Evolutionary conservation across 2,113 vertebrate species (phyloP).

Genomic region (Anhinga anhinga): DNA sequence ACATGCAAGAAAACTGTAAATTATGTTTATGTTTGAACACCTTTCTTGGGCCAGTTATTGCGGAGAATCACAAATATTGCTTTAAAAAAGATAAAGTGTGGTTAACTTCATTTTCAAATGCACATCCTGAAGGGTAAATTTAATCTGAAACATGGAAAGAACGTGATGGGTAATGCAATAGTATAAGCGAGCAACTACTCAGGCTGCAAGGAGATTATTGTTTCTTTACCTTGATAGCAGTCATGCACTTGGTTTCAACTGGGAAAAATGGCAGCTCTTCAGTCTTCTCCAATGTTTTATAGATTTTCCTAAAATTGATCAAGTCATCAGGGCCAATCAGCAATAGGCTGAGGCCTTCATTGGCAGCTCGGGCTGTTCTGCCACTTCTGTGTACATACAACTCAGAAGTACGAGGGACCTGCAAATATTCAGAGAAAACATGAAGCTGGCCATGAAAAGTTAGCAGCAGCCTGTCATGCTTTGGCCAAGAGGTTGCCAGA

Average conservation of each 20-base stretch:
- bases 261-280: conserved; percentile 91
- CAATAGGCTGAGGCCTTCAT: conserved; percentile 88
- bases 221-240: conserved; percentile 83
- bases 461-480: background rate
- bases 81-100: background rate
- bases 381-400: conserved; percentile 93
- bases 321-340: conserved; percentile 90
- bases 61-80: background rate
- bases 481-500: background rate
- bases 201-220: background rate
- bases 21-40: background rate
- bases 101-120: background rate
- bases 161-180: background rate
- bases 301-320: conserved; percentile 92
- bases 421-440: background rate
- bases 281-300: conserved; percentile 84
- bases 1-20: background rate
- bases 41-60: background rate
- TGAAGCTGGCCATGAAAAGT: background rate
- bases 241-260: conserved; percentile 86
- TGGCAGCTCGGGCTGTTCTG: conserved; percentile 89
- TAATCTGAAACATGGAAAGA: background rate
- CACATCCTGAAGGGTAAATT: background rate
- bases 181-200: background rate
- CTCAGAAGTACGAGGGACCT: conserved; percentile 95